These are phyloP conservation scores for Hirudo medicinalis DNA, from an alignment of 1,140 invertebrate species.

Conservation along the genomic window DNA sequence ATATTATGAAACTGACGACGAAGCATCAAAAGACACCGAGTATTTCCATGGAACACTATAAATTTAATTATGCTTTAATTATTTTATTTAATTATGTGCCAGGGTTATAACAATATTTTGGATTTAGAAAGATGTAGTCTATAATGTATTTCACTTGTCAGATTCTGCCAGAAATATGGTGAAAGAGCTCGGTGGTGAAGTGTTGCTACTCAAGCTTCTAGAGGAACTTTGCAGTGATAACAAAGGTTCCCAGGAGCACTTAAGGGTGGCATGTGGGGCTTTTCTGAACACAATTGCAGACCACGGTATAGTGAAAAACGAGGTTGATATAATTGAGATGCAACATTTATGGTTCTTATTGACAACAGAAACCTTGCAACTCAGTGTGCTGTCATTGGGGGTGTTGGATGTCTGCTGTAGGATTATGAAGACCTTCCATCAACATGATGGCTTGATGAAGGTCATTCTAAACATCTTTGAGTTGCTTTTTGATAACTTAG, in stretches of 20 bases:
- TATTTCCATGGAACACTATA: too few relatives aligned
- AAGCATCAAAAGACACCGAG: too few relatives aligned
- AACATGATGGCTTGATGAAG: not conserved
- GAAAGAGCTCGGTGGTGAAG: not conserved
- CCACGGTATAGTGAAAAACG: not conserved
- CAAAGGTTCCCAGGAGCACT: not conserved
- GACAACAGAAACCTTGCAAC: not conserved
- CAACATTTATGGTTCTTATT: not conserved
- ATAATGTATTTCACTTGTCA: not conserved
- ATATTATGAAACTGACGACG: too few relatives aligned
- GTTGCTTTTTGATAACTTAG: not conserved
- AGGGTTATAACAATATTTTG: too few relatives aligned
- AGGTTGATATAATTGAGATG: not conserved
- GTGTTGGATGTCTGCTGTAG: not conserved
- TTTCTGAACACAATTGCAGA: not conserved
- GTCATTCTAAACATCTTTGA: not conserved
- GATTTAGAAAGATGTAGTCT: too few relatives aligned
- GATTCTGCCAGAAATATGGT: conserved; percentile 1
- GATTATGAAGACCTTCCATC: not conserved
- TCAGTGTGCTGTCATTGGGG: not conserved
- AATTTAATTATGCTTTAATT: too few relatives aligned
- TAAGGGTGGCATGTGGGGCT: not conserved
- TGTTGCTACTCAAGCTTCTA: not conserved
- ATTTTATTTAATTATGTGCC: too few relatives aligned
- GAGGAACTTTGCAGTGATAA: not conserved